Evolutionary conservation across 2,113 vertebrate genomes (phyloP).

Genomic region (Sterrhoptilus dennistouni): DNA sequence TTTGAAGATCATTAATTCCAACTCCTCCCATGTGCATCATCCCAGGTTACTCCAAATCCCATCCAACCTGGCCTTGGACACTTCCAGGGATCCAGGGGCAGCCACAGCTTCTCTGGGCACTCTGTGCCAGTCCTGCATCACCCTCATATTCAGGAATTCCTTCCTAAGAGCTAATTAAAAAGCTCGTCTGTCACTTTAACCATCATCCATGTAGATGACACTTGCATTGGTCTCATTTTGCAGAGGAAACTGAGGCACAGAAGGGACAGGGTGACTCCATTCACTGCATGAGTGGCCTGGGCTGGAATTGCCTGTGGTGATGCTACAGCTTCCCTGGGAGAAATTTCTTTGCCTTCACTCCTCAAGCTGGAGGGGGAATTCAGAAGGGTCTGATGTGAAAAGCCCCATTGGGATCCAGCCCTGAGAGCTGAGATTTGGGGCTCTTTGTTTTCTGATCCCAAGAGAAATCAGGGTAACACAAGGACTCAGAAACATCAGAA

Average conservation of each 20-base stretch:
- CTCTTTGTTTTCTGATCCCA: not conserved
- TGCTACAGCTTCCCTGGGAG: not conserved
- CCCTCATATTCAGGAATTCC: not conserved
- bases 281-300: not conserved
- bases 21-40: too few species aligned
- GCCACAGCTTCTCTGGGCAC: not conserved
- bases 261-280: not conserved
- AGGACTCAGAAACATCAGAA: too few species aligned
- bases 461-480: accelerated
- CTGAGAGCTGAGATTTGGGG: not conserved
- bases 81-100: not conserved
- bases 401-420: accelerated
- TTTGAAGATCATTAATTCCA: too few species aligned
- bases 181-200: not conserved
- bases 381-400: not conserved
- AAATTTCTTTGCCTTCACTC: not conserved
- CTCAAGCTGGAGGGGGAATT: not conserved
- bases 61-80: accelerated
- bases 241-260: not conserved
- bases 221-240: not conserved
- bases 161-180: not conserved
- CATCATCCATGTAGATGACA: not conserved
- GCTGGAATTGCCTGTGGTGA: not conserved
- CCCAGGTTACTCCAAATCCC: not conserved
- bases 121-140: not conserved